Percentiles rank a stretch among this genome's conserved stretches.
These are phyloP conservation scores for Heliconius hewitsoni DNA, from an alignment of 1,140 invertebrate species.

Conservation along the genomic window DNA sequence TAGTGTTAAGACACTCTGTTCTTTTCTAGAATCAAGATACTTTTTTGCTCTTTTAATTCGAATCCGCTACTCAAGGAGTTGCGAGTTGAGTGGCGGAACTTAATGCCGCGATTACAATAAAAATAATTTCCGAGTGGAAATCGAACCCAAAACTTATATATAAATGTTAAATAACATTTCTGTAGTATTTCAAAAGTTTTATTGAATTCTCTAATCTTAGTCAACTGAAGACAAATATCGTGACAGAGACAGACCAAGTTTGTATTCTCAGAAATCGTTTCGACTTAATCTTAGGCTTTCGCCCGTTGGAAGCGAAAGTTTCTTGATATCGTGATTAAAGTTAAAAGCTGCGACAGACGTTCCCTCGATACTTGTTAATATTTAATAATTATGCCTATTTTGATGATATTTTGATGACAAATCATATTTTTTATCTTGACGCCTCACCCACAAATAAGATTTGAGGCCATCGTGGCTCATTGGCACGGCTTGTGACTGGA, in stretches of 20 bases:
- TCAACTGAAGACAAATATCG: constrained; percentile 5
- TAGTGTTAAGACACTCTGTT: too few species aligned
- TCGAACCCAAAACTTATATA: too few species aligned
- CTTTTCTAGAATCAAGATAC: too few species aligned
- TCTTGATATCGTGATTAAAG: constrained; percentile 5
- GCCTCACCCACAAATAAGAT: too few species aligned
- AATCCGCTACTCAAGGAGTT: too few species aligned
- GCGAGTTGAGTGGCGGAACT: too few species aligned
- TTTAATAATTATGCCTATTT: neutral
- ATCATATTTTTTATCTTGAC: neutral
- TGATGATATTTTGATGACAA: neutral
- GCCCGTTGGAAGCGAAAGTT: neutral
- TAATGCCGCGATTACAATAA: too few species aligned
- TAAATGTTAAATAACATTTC: neutral
- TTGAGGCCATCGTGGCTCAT: too few species aligned
- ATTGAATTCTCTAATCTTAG: neutral
- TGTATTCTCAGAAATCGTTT: constrained; percentile 6
- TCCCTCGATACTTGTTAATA: neutral
- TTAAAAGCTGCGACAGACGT: constrained; percentile 8
- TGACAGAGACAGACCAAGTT: neutral
- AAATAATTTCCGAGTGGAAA: too few species aligned
- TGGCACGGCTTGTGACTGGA: too few species aligned
- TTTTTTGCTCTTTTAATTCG: too few species aligned
- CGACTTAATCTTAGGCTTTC: constrained; percentile 12
- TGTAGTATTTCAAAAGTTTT: neutral